Conservation (phyloP, 2,797 vertebrate species). For the Parauchenoglanis ngamensis region DNA sequence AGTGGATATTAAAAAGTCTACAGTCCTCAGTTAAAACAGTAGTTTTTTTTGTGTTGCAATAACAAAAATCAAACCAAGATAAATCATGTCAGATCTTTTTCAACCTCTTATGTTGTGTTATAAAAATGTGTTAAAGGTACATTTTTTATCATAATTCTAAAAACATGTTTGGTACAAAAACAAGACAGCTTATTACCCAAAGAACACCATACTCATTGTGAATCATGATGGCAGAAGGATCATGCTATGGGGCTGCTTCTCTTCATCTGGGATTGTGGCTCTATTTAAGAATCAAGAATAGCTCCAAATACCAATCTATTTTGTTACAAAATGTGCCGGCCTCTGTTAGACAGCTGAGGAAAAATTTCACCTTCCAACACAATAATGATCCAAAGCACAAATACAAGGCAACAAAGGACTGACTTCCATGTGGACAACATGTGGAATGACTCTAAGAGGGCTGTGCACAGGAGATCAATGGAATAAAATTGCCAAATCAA, state of each 20-base stretch:
- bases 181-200: not conserved
- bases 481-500: not conserved
- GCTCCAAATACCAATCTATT: not conserved
- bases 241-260: not conserved
- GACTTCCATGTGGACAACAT: not conserved
- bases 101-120: not conserved
- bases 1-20: not conserved
- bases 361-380: not conserved
- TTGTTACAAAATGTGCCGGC: not conserved
- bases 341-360: not conserved
- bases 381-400: not conserved
- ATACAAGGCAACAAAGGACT: not conserved
- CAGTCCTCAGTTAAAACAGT: not conserved
- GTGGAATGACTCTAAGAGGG: not conserved
- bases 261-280: not conserved
- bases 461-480: not conserved
- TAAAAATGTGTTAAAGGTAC: not conserved
- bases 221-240: not conserved
- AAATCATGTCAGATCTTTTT: not conserved
- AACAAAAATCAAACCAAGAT: not conserved
- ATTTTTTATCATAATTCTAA: not conserved
- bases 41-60: not conserved
- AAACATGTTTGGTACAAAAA: not conserved
- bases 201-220: not conserved
- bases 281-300: not conserved